Conservation (phyloP, 2,113 vertebrate species). For the Promerops cafer region DNA sequence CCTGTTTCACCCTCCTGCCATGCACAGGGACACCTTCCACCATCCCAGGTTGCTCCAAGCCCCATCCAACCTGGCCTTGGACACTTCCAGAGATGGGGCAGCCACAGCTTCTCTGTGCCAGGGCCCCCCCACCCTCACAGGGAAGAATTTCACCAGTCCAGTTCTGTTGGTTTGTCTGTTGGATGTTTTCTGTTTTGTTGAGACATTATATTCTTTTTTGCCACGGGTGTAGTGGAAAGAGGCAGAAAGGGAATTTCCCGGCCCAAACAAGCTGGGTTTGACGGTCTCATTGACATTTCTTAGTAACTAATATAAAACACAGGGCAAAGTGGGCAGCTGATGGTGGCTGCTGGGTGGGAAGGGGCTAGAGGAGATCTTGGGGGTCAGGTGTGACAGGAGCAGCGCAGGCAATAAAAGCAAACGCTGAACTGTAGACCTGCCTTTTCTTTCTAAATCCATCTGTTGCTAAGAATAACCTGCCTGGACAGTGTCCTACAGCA, state of each 20-base stretch:
- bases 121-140: not conserved
- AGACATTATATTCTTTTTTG: not conserved
- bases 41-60: not conserved
- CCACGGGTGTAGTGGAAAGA: rapidly evolving
- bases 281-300: not conserved
- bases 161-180: no score
- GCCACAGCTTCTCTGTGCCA: not conserved
- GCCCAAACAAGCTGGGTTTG: not conserved
- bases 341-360: not conserved
- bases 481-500: slow-evolving; percentile 32
- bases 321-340: not conserved
- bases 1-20: not conserved
- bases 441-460: not conserved
- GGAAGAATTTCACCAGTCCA: not conserved
- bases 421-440: not conserved
- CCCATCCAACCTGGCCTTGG: not conserved
- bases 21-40: not conserved
- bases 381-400: not conserved
- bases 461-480: slow-evolving; percentile 56
- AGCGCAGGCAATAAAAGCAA: not conserved
- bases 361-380: not conserved
- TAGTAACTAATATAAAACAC: not conserved
- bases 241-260: not conserved
- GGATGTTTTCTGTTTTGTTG: no score
- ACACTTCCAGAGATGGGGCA: not conserved